Evolutionary conservation across 2,113 vertebrate species (phyloP).

Genomic region (Forbesichthys papilliferus): DNA sequence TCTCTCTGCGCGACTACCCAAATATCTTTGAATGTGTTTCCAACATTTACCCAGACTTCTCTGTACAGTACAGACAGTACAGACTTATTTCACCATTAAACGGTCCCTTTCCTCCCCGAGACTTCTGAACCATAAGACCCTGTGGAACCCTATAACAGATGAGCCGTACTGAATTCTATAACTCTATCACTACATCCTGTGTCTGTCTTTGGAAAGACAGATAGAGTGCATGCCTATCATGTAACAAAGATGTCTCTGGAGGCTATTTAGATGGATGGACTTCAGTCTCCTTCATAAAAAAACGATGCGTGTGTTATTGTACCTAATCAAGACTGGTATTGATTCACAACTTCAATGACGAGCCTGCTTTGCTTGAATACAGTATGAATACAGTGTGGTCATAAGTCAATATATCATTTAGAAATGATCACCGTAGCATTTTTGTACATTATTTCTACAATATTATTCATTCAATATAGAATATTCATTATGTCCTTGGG

Average conservation of each 20-base stretch:
- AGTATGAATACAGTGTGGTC: not conserved
- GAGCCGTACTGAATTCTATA: constrained; percentile 20
- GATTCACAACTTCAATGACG: constrained; percentile 59
- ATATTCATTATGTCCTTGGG: not conserved
- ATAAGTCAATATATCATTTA: too few relatives aligned
- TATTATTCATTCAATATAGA: too few relatives aligned
- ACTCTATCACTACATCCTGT: constrained; percentile 18
- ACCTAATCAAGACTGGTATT: constrained; percentile 60
- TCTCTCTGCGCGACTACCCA: constrained; percentile 32
- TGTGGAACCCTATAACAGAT: constrained; percentile 31
- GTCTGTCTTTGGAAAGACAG: constrained; percentile 26
- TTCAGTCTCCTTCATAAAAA: constrained; percentile 62
- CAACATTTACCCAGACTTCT: constrained; percentile 31
- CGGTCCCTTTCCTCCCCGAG: constrained; percentile 18
- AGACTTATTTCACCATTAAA: constrained; percentile 24
- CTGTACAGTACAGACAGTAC: constrained; percentile 16
- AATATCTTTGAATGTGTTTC: constrained; percentile 40
- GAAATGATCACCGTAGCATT: too few relatives aligned
- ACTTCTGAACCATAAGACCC: constrained; percentile 24
- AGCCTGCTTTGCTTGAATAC: not conserved
- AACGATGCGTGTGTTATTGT: constrained; percentile 64
- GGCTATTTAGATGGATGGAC: constrained; percentile 64
- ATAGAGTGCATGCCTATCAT: constrained; percentile 35
- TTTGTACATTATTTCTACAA: too few relatives aligned
- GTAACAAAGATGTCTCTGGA: constrained; percentile 44